Evolutionary conservation across 2,888 invertebrate species (phyloP), one percentile per base, ranked within the genome.

Genomic region (Rapana venosa): DNA sequence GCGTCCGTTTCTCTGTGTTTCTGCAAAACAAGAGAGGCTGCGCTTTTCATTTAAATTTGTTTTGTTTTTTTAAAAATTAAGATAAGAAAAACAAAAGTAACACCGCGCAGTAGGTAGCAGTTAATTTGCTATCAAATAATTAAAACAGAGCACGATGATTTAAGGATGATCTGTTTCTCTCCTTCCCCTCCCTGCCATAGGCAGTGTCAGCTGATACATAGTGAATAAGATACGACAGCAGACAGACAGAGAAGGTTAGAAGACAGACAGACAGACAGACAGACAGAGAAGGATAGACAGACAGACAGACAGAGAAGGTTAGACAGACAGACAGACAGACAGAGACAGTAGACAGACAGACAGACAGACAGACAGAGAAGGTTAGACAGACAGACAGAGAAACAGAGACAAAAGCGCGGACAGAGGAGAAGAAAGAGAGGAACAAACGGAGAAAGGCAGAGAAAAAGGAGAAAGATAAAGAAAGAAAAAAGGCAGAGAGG

Each of bases 1-100:
- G n/a, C n/a, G n/a, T n/a, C 70, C 88, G 36, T 66, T 77, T 88
- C 90, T 90, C 79, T 87, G 87, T 77, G 13, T 1, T 30, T 77
- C 77, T 77, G 66, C 66, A 17, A 47, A 47, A 47, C 47, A 47
- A 47, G 47, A 47, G 4, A 47, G 47, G 47, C 47, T 47, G 47
- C 8, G 47, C 47, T 47, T 47, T 47, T 47, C 47, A 47, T 47
- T 47, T 47, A 47, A 47, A 47, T 47, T 47, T 47, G 47, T 47
- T n/a, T n/a, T n/a, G n/a, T n/a, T n/a, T n/a, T n/a, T n/a, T n/a
- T 47, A 66, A 66, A 66, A 13, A 66, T 6, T 13, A 66, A 66
- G 13, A 66, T 2, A 4, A 66, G 2, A 66, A 66, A 66, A 66
- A 66, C 4, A 13, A 66, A 26, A 66, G 26, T 66, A 66, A 66